Evolutionary conservation across 2,888 invertebrate genomes (phyloP), one percentile per base, ranked within the genome.

Genomic region (Lasioglossum lativentre): DNA sequence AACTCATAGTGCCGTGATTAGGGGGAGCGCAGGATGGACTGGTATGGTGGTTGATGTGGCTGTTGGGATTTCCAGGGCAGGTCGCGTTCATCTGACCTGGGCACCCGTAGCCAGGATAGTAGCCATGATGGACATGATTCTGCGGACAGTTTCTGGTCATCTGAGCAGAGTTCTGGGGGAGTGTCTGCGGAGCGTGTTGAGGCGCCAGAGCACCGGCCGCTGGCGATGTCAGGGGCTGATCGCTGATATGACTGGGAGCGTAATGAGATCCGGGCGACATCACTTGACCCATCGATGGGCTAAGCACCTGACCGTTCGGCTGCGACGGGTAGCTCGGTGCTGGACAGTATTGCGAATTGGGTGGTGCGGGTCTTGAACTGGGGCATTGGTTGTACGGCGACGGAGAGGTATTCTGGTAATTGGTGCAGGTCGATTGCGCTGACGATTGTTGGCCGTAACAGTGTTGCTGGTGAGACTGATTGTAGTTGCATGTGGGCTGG

Each of bases 241-340:
- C 95, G 82, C 93, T 95, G 6, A 93, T 88, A 77, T 94, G 94
- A 86, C 92, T 45, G 12, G 93, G 90, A 0, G 93, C 91, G 73
- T 94, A 95, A 59, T 94, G 94, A n/a, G 95, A 94, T 19, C 94
- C 94, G 4, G 94, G 94, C 27, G 94, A 94, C 94, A 94, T 94
- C 0, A 94, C 94, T 79, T 94, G 94, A 5, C 93, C 92, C 1
- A 91, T 88, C 4, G 89, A 86, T 12, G 94, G 94, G 74, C 93
- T 93, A 2, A 90, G 86, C 0, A 92, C 90, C 40, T 87, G 91
- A 14, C 86, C 75, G 14, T 79, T 84, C 0, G 91, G 88, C 88
- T 92, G 95, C 73, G 91, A 92, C 4, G 88, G 91, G 66, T 95
- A 94, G 78, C 81, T 93, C 4, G 92, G 90, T 34, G 94, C 92